Percentiles rank a stretch among this genome's conserved stretches.
These are phyloP conservation scores for Drosophila paulistorum DNA, from an alignment of 1,140 invertebrate genomes.

Conservation along the genomic window DNA sequence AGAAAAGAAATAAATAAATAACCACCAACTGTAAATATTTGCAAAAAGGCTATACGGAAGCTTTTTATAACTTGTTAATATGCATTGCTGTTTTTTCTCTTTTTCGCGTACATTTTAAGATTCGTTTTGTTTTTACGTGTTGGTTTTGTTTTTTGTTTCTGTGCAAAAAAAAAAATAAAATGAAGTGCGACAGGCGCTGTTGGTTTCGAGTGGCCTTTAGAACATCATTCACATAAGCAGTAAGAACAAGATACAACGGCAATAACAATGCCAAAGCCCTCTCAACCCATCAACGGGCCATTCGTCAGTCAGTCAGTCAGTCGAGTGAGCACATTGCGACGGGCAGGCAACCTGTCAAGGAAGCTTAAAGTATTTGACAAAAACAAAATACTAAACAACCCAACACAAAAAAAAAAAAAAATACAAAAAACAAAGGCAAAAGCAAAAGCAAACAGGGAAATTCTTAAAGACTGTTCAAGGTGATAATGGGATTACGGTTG, in stretches of 20 bases:
- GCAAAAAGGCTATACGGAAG: conserved; percentile 77
- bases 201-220: conserved; percentile 63
- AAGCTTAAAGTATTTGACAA: conserved; percentile 66
- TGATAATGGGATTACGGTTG: not conserved
- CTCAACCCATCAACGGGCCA: conserved; percentile 24
- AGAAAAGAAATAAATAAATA: conserved; percentile 10
- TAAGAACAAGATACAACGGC: conserved; percentile 39
- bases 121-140: conserved; percentile 1
- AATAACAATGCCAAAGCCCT: conserved; percentile 36
- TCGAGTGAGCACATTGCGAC: not conserved
- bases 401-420: not conserved
- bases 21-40: conserved; percentile 75
- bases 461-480: conserved; percentile 31
- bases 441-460: conserved; percentile 54
- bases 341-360: conserved; percentile 46
- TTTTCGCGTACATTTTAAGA: conserved; percentile 31
- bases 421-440: conserved; percentile 1
- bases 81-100: conserved; percentile 32
- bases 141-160: conserved; percentile 34
- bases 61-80: conserved; percentile 62
- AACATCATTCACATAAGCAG: conserved; percentile 29
- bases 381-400: conserved; percentile 54
- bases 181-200: conserved; percentile 71
- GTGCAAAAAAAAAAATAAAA: conserved; percentile 70
- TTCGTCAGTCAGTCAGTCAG: conserved; percentile 29